Conservation (phyloP, 2,113 vertebrate species). For the Melanerpes formicivorus region DNA sequence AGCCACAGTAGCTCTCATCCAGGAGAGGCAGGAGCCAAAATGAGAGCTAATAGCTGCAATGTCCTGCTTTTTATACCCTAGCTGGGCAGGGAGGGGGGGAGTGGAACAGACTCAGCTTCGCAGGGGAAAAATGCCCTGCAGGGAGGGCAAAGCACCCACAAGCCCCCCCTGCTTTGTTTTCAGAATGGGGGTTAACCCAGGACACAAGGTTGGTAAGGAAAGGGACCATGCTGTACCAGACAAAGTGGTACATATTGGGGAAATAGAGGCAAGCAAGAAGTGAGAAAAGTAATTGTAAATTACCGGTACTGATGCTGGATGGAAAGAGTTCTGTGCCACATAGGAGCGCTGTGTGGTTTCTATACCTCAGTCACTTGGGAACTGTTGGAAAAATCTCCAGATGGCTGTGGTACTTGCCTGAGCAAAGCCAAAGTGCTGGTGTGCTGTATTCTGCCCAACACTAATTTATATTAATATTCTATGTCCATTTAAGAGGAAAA, state of each 20-base stretch:
- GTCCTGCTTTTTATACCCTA: no score
- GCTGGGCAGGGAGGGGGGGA: no score
- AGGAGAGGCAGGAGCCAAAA: no score
- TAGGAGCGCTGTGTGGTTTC: not conserved
- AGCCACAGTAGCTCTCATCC: no score
- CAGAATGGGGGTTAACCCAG: no score
- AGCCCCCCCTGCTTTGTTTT: no score
- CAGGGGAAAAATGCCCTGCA: no score
- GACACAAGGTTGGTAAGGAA: not conserved
- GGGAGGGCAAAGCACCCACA: no score
- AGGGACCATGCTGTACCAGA: not conserved
- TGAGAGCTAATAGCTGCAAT: no score
- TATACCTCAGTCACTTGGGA: not conserved
- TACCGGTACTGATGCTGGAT: not conserved
- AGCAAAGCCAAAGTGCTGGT: not conserved
- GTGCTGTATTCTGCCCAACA: not conserved
- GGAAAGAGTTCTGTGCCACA: not conserved
- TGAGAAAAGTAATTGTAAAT: not conserved
- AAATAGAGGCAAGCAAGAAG: not conserved
- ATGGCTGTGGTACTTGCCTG: not conserved
- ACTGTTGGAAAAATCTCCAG: not conserved
- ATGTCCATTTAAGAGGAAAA: not conserved
- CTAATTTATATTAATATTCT: constrained; percentile 19
- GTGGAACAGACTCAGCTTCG: no score
- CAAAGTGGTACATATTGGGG: not conserved